Percentiles rank a stretch among this genome's conserved stretches.
These are phyloP conservation scores for Drosophila micromelanica DNA, from an alignment of 1,140 invertebrate species.

Conservation along the genomic window DNA sequence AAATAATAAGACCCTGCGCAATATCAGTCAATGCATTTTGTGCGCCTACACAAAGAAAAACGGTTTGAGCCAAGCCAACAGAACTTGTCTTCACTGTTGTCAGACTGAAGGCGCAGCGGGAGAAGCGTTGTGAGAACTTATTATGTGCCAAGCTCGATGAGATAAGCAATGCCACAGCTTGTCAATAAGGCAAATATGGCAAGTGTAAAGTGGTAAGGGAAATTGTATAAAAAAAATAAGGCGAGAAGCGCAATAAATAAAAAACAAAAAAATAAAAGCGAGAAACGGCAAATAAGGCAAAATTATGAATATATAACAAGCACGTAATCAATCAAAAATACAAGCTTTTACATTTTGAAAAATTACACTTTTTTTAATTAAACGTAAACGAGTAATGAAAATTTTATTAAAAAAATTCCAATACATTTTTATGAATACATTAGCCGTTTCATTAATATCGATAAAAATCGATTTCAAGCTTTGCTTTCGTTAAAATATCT, in stretches of 20 bases:
- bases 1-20: conserved; percentile 22
- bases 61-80: background rate
- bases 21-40: conserved; percentile 54
- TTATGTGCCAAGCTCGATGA: background rate
- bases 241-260: background rate
- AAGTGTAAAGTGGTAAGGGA: background rate
- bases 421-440: too few species aligned
- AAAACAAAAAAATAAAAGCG: background rate
- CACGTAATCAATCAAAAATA: too few species aligned
- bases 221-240: background rate
- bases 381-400: too few species aligned
- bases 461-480: too few species aligned
- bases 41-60: conserved; percentile 20
- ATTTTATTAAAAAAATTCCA: background rate
- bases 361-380: too few species aligned
- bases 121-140: conserved; percentile 2
- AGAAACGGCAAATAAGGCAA: background rate
- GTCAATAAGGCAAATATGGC: background rate
- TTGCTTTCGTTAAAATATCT: too few species aligned
- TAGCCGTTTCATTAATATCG: too few species aligned
- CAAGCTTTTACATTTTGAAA: too few species aligned
- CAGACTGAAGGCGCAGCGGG: background rate
- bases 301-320: background rate
- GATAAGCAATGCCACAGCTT: background rate
- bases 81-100: background rate